Base-by-base conservation (phyloP, 2,888 invertebrate species). In the Leptinotarsa juncta region DNA sequence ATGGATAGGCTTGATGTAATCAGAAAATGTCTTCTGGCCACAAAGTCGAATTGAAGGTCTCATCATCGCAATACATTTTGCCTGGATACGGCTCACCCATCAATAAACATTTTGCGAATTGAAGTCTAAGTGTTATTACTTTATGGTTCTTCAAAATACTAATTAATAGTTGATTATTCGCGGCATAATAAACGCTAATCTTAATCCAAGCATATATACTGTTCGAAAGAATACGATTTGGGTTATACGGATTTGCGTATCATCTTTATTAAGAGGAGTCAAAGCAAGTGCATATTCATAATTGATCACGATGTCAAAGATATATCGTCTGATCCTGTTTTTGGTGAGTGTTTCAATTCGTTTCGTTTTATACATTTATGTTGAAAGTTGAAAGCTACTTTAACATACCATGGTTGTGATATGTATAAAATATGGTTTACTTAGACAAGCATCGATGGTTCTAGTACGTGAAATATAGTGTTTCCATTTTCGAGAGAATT, bases 91-190 rank as follows among this genome's bases (percentile, higher is more conserved):
- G 55, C 12, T 57, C 57, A 20, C 23, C 23, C 23, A 23, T 62
- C 62, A 62, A 18, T 62, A 62, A 62, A 42, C 5, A 62, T 62
- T 62, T 62, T 5, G 62, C 62, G 42, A 62, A 62, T 62, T 62
- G 62, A 62, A 62, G 26, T 15, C 16, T 62, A 7, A 16, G 4
- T 16, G n/a, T 26, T 32, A 32, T 62, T 32, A n/a, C 42, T 62
- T 62, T 32, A 32, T 26, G 62, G n/a, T 42, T 16, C 32, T 62
- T 62, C n/a, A 16, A n/a, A 62, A 62, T 32, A 18, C 62, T 62
- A 62, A 62, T 62, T 62, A 62, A 62, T 62, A 26, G 62, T 62
- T 62, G 42, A 62, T 62, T 62, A 42, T 62, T 32, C 42, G 62
- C 62, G 32, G 62, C 62, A 5, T 62, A 62, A 62, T 62, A 62